Conservation (phyloP, 2,113 vertebrate genomes). For the Channa maculata region DNA sequence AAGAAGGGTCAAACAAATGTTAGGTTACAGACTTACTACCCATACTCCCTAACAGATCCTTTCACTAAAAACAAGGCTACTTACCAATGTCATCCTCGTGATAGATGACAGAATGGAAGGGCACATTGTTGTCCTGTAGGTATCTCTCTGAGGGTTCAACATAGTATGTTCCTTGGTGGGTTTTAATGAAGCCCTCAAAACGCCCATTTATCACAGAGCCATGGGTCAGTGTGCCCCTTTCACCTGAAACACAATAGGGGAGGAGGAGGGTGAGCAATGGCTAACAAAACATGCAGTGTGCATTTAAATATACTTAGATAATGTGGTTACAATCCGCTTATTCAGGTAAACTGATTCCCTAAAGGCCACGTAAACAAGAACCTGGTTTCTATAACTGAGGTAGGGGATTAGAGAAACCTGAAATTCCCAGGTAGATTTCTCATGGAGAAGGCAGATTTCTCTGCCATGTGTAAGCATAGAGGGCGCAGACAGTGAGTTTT, state of each 20-base stretch:
- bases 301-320: no score
- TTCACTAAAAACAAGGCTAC: conserved; percentile 58
- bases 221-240: conserved; percentile 91
- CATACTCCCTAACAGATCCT: background rate
- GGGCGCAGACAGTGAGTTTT: no score
- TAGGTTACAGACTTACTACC: background rate
- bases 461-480: no score
- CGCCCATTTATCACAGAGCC: conserved; percentile 93
- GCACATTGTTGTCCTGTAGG: conserved; percentile 84
- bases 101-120: conserved; percentile 98
- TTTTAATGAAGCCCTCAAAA: conserved; percentile 97
- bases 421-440: no score
- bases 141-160: conserved; percentile 96
- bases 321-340: no score
- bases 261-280: conserved; percentile 5
- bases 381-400: no score
- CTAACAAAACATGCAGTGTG: background rate
- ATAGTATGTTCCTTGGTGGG: conserved; percentile 92
- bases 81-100: conserved; percentile 97
- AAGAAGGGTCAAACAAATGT: background rate
- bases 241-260: conserved; percentile 82
- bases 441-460: no score
- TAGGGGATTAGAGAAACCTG: no score
- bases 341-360: no score
- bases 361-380: no score